A percentile compares a stretch with the other conserved stretches of the same genome.
These are phyloP conservation scores for Eptesicus fuscus DNA, from an alignment of 2,113 vertebrate genomes.

Conservation along the genomic window DNA sequence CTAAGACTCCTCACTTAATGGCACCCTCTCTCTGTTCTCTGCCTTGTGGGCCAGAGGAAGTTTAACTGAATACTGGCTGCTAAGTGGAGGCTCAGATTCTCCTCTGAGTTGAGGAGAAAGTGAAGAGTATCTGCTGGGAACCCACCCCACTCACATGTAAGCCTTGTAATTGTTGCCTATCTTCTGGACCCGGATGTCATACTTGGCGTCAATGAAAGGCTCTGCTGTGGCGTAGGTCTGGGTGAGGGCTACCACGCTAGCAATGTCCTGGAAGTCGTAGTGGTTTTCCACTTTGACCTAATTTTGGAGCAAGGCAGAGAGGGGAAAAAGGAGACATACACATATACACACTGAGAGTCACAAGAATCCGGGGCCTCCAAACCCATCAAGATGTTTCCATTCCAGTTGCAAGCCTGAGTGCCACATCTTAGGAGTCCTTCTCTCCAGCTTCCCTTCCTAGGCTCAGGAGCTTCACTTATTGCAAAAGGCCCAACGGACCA, in stretches of 20 bases:
- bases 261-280: slow-evolving; percentile 99
- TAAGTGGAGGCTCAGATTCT: not conserved
- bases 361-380: not conserved
- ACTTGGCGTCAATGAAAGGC: slow-evolving; percentile 97
- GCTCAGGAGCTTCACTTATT: not conserved
- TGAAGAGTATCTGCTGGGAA: not conserved
- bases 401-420: not conserved
- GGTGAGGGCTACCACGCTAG: slow-evolving; percentile 97
- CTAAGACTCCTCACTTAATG: not conserved
- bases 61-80: not conserved
- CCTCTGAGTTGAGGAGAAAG: not conserved
- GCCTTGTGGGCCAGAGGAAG: not conserved
- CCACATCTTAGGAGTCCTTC: not conserved
- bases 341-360: not conserved
- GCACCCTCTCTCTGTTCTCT: not conserved
- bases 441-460: not conserved
- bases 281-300: slow-evolving; percentile 99
- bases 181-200: slow-evolving; percentile 98
- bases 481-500: not conserved
- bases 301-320: slow-evolving; percentile 8
- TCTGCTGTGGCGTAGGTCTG: slow-evolving; percentile 98
- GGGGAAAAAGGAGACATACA: not conserved
- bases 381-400: not conserved
- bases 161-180: slow-evolving; percentile 98
- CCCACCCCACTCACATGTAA: slow-evolving; percentile 90